phyloP scores from a whole-genome alignment of 2,113 vertebrate genomes.

The Hippocampus barbouri region DNA sequence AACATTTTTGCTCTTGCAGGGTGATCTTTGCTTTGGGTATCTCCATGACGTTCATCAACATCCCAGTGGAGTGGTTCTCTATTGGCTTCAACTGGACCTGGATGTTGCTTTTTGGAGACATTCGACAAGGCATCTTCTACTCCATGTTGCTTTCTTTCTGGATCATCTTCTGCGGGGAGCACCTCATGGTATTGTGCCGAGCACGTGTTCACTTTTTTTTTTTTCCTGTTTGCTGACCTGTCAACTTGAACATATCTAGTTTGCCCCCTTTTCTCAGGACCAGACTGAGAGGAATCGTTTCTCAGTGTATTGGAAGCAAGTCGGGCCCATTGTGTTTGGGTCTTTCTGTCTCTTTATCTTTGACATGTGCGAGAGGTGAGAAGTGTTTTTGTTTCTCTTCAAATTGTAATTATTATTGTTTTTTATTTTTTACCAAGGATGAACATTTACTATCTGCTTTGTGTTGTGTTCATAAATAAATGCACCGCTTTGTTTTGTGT shows the following conservation, averaged over 20 bases:
- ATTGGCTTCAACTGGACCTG: conserved; percentile 97
- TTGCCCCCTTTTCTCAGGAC: conserved; percentile 72
- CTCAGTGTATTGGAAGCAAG: conserved; percentile 95
- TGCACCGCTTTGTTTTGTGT: background rate
- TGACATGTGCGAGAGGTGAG: conserved; percentile 97
- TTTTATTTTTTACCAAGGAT: background rate
- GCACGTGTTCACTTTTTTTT: background rate
- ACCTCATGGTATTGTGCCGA: conserved; percentile 85
- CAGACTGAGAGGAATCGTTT: conserved; percentile 90
- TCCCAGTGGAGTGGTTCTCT: conserved; percentile 98
- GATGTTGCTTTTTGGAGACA: conserved; percentile 97
- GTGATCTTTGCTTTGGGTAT: conserved; percentile 95
- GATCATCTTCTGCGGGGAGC: conserved; percentile 99
- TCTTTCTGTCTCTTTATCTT: conserved; percentile 98
- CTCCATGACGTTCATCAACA: conserved; percentile 98
- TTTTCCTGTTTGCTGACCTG: background rate
- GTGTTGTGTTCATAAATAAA: background rate
- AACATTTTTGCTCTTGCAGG: conserved; percentile 57
- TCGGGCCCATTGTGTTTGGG: conserved; percentile 91
- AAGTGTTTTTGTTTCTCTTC: background rate
- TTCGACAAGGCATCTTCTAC: conserved; percentile 96
- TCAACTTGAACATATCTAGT: background rate
- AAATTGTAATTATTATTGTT: background rate
- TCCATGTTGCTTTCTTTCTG: conserved; percentile 98
- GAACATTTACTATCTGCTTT: background rate